Evolutionary conservation across 2,888 invertebrate species (phyloP).

Genomic region (Amphipyra berbera): DNA sequence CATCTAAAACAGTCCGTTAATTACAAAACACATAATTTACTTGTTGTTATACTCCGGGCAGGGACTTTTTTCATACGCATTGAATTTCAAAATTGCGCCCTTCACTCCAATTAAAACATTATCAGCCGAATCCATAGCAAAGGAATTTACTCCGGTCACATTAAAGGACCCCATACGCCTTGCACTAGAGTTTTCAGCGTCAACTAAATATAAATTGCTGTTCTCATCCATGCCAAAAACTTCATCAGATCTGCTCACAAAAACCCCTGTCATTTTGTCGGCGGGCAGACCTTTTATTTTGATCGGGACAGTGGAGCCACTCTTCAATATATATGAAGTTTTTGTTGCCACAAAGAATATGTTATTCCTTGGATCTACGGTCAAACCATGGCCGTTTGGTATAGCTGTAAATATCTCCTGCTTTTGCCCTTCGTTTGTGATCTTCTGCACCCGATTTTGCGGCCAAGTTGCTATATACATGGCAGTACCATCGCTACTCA

Average conservation of each 20-base stretch:
- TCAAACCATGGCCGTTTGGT: conserved; percentile 83
- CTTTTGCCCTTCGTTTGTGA: conserved; percentile 77
- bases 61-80: conserved; percentile 75
- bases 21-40: conserved; percentile 58
- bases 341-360: conserved; percentile 83
- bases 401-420: conserved; percentile 76
- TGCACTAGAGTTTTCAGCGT: conserved; percentile 76
- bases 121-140: conserved; percentile 82
- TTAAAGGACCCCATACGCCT: conserved; percentile 75
- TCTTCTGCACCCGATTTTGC: conserved; percentile 81
- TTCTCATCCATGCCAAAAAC: conserved; percentile 84
- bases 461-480: conserved; percentile 87
- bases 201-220: conserved; percentile 77
- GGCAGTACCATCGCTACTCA: conserved; percentile 72
- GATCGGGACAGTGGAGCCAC: conserved; percentile 73
- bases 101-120: conserved; percentile 82
- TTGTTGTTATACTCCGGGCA: conserved; percentile 68
- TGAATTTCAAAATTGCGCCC: conserved; percentile 77
- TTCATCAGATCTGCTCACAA: conserved; percentile 80
- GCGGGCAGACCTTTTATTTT: conserved; percentile 80
- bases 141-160: conserved; percentile 79
- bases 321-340: conserved; percentile 79
- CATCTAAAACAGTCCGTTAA: conserved; percentile 11
- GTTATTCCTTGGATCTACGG: conserved; percentile 80
- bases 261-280: conserved; percentile 82